A percentile compares a stretch with the other conserved stretches of the same genome.
Conservation (phyloP, 2,888 invertebrate genomes). For the Tanypteryx hageni region DNA sequence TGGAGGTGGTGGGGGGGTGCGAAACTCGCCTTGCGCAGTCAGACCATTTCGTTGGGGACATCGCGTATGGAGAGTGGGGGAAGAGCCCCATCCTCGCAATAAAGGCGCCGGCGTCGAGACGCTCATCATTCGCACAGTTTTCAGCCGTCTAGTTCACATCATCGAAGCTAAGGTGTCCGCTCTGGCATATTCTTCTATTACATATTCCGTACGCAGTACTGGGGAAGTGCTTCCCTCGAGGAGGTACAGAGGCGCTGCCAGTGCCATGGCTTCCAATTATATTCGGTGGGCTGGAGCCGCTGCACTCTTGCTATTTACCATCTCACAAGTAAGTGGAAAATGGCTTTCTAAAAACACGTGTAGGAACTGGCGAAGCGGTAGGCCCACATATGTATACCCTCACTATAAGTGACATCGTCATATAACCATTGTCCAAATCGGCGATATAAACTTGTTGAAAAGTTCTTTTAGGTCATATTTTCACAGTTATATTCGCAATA, state of each 20-base stretch:
- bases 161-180: background rate
- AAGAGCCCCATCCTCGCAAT: background rate
- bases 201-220: no score
- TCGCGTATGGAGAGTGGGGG: background rate
- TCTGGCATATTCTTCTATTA: background rate
- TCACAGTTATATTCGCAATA: no score
- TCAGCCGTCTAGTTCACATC: slow-evolving; percentile 23
- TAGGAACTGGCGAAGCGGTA: no score
- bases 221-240: no score
- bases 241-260: background rate
- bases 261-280: background rate
- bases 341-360: no score
- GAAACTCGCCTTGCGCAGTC: background rate
- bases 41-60: no score
- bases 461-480: no score
- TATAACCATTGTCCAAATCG: no score
- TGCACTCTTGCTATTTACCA: background rate
- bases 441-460: no score
- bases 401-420: no score
- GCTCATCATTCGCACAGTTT: background rate
- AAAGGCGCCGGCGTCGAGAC: slow-evolving; percentile 17
- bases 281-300: background rate
- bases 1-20: background rate
- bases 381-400: no score
- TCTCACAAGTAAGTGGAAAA: background rate